Evolutionary conservation across 1,140 invertebrate species (phyloP).

Genomic region (Polypedilum vanderplanki): DNA sequence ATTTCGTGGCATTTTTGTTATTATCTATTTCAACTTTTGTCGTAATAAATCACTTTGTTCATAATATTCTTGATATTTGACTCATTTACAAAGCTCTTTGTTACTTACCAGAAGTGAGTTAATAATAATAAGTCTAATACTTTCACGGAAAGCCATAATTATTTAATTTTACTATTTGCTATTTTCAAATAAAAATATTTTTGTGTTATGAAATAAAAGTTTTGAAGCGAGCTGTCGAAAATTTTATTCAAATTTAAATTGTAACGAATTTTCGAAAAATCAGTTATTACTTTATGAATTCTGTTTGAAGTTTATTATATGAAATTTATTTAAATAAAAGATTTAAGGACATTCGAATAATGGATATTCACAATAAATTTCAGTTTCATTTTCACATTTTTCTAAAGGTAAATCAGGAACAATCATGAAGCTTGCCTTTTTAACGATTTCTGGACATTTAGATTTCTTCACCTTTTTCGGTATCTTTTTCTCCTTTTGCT

Average conservation of each 20-base stretch:
- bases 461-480: not conserved
- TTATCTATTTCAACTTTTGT: not conserved
- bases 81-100: not conserved
- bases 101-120: not conserved
- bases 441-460: not conserved
- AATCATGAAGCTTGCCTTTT: not conserved
- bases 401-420: not conserved
- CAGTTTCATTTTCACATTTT: not conserved
- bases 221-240: no score
- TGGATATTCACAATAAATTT: not conserved
- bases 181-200: not conserved
- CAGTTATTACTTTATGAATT: no score
- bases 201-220: no score
- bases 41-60: not conserved
- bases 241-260: no score
- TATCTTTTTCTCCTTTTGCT: not conserved
- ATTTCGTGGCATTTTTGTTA: constrained; percentile 20
- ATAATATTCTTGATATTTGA: not conserved
- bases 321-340: no score
- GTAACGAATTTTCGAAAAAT: no score
- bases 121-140: not conserved
- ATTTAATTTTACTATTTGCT: not conserved
- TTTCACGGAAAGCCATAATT: not conserved
- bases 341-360: no score
- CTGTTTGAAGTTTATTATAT: no score